These are phyloP conservation scores for Spizella passerina DNA, from an alignment of 2,797 vertebrate species.

Conservation along the genomic window DNA sequence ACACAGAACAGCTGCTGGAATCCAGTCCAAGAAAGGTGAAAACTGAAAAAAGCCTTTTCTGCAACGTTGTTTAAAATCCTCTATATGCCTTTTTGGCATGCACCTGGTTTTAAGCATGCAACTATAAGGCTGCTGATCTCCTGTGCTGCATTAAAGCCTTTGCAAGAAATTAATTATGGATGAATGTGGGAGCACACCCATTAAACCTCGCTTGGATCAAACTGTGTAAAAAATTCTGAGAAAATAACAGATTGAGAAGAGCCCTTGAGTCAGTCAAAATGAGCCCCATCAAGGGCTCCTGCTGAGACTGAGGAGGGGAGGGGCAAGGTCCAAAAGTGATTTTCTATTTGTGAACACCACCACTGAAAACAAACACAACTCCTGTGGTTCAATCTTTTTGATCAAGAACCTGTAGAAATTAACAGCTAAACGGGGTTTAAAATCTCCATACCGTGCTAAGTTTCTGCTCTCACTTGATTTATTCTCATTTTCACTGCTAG, in stretches of 20 bases:
- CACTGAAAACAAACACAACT: neutral
- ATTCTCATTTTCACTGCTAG: neutral
- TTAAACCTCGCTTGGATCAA: neutral
- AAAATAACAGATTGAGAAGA: neutral
- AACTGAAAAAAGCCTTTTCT: neutral
- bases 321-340: neutral
- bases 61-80: neutral
- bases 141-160: neutral
- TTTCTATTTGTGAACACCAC: neutral
- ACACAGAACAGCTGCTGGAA: neutral
- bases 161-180: conserved; percentile 29
- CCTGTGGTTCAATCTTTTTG: neutral
- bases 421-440: neutral
- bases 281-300: neutral
- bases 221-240: neutral
- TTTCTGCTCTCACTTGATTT: neutral
- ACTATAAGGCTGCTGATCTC: neutral
- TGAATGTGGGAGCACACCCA: neutral
- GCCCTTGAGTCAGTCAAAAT: neutral
- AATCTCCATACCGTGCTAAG: neutral
- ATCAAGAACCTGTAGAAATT: neutral
- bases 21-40: neutral
- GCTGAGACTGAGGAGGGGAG: neutral
- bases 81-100: fast-evolving
- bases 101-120: neutral